Evolutionary conservation across 2,797 vertebrate species (phyloP).

Genomic region (Dendrocincla tyrannina): DNA sequence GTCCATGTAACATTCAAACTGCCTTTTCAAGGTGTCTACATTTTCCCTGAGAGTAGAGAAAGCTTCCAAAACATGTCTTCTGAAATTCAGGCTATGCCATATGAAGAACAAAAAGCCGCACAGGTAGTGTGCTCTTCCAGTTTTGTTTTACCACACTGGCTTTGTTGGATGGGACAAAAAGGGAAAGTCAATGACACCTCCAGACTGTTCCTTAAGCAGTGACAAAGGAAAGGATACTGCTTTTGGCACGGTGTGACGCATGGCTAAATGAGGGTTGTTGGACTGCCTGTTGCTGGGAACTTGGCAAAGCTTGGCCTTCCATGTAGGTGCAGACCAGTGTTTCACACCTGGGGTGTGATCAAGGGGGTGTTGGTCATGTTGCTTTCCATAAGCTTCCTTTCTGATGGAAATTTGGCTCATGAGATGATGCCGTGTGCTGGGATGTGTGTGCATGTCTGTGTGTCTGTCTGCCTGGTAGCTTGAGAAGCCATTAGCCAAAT

Average conservation of each 20-base stretch:
- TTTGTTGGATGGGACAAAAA: slow-evolving; percentile 27
- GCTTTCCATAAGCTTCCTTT: background rate
- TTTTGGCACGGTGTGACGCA: background rate
- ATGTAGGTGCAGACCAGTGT: background rate
- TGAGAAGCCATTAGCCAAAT: slow-evolving; percentile 18
- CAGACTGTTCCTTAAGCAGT: background rate
- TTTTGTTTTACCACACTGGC: background rate
- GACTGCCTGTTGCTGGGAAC: background rate
- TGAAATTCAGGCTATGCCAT: background rate
- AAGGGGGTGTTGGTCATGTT: background rate
- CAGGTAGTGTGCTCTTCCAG: background rate
- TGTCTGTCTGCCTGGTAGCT: background rate
- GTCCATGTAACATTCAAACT: background rate
- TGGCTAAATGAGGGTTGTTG: background rate
- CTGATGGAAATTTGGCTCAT: background rate
- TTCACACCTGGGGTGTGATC: background rate
- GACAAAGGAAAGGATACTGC: background rate
- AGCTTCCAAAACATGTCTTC: background rate
- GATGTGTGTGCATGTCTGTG: background rate
- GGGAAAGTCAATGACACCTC: slow-evolving; percentile 27
- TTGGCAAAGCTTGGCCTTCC: background rate
- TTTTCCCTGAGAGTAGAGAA: background rate
- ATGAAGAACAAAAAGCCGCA: background rate
- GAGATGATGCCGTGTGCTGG: background rate
- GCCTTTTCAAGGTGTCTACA: background rate